A percentile compares a stretch with the other conserved stretches of the same genome.
Evolutionary conservation across 2,888 invertebrate genomes (phyloP).

Genomic region (Smittia sp.): DNA sequence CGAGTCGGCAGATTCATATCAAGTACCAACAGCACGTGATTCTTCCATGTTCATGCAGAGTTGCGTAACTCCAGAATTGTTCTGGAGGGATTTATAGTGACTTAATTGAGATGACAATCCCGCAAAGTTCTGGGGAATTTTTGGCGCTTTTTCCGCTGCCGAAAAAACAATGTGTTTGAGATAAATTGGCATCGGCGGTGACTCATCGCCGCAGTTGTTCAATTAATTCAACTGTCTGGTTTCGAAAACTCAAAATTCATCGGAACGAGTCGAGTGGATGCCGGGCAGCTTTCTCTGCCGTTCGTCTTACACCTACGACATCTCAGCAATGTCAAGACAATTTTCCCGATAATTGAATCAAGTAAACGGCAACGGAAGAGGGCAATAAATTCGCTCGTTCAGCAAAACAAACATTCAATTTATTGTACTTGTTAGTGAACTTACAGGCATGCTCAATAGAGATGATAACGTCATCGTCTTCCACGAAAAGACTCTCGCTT

Average conservation of each 20-base stretch:
- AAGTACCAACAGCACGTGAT: background rate
- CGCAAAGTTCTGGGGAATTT: background rate
- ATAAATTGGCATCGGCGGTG: background rate
- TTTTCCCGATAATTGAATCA: no score
- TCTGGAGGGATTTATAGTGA: background rate
- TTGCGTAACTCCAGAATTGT: background rate
- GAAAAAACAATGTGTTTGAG: background rate
- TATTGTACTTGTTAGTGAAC: background rate
- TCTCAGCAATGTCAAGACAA: no score
- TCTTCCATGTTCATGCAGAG: background rate
- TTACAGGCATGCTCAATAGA: background rate
- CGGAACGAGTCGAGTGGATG: no score
- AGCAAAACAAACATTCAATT: background rate
- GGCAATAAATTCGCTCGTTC: background rate
- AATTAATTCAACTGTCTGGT: background rate
- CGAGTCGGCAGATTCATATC: background rate
- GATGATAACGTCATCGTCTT: slow-evolving; percentile 22
- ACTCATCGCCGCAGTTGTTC: slow-evolving; percentile 7
- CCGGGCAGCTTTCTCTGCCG: no score
- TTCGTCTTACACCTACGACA: no score
- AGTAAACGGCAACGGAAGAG: background rate
- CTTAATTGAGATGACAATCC: background rate
- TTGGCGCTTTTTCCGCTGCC: background rate
- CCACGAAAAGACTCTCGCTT: slow-evolving; percentile 18
- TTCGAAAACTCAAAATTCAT: no score